Evolutionary conservation across 2,888 invertebrate species (phyloP).

Genomic region (Herminia tarsipennalis): DNA sequence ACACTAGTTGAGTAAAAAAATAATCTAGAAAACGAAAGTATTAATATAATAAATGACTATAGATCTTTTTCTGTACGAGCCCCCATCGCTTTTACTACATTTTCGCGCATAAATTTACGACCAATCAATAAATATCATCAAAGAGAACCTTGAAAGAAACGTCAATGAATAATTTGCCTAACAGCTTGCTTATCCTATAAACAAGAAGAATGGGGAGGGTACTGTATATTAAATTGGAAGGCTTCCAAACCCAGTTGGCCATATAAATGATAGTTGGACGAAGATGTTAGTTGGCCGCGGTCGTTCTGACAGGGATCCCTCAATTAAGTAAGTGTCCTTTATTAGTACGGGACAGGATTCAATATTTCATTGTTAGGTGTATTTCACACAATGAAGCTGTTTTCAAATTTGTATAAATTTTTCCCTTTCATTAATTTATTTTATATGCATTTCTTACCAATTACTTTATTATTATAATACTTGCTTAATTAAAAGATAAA

Average conservation of each 20-base stretch:
- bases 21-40: too few species aligned
- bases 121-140: not conserved
- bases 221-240: conserved; percentile 36
- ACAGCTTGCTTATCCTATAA: conserved; percentile 18
- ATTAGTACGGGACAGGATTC: conserved; percentile 29
- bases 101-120: not conserved
- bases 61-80: too few species aligned
- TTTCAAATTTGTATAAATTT: too few species aligned
- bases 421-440: too few species aligned
- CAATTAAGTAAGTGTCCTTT: conserved; percentile 43
- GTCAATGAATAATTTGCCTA: conserved; percentile 15
- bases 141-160: not conserved
- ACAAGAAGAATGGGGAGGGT: conserved; percentile 20
- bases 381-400: conserved; percentile 5
- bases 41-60: too few species aligned
- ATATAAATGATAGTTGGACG: conserved; percentile 41
- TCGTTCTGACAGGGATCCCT: conserved; percentile 31
- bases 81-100: not conserved
- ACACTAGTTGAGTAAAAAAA: too few species aligned
- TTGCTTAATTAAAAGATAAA: too few species aligned
- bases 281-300: conserved; percentile 23
- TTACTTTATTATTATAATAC: too few species aligned
- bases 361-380: conserved; percentile 36
- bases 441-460: not conserved
- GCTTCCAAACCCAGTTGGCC: conserved; percentile 24